phyloP scores from a whole-genome alignment of 2,888 invertebrate genomes.

The Hylaea fasciaria region DNA sequence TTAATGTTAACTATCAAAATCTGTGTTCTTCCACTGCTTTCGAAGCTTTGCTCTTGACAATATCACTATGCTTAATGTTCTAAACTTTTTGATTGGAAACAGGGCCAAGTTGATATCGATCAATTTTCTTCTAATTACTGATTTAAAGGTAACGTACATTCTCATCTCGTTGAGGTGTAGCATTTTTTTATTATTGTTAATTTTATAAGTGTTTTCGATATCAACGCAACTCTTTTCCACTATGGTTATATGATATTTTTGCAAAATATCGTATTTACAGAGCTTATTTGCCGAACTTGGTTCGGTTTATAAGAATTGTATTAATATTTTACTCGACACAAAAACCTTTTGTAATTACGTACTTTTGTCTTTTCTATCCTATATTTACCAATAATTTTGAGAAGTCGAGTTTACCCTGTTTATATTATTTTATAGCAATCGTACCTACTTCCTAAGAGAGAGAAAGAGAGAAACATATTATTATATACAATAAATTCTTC shows the following conservation, averaged over 20 bases:
- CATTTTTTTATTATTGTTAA: background rate
- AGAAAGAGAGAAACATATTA: constrained; percentile 57
- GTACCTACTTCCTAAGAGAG: constrained; percentile 77
- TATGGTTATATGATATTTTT: constrained; percentile 7
- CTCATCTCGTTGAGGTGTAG: background rate
- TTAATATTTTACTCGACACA: constrained; percentile 10
- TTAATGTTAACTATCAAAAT: constrained; percentile 65
- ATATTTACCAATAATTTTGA: constrained; percentile 28
- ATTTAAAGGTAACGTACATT: background rate
- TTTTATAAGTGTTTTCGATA: background rate
- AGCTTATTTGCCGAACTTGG: constrained; percentile 31
- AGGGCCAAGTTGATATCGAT: constrained; percentile 14
- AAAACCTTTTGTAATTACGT: constrained; percentile 13
- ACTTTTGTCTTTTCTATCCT: constrained; percentile 20
- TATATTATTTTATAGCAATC: constrained; percentile 50
- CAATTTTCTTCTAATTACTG: no score
- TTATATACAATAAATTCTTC: constrained; percentile 63
- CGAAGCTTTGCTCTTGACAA: constrained; percentile 71
- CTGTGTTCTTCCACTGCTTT: constrained; percentile 79
- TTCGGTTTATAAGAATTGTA: constrained; percentile 26
- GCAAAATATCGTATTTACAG: constrained; percentile 13
- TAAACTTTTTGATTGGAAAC: constrained; percentile 14
- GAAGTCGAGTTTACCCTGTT: constrained; percentile 27
- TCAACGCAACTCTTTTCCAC: constrained; percentile 19
- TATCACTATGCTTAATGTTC: constrained; percentile 43